Conservation (phyloP, 2,888 invertebrate genomes). For the Agrypnus murinus region DNA sequence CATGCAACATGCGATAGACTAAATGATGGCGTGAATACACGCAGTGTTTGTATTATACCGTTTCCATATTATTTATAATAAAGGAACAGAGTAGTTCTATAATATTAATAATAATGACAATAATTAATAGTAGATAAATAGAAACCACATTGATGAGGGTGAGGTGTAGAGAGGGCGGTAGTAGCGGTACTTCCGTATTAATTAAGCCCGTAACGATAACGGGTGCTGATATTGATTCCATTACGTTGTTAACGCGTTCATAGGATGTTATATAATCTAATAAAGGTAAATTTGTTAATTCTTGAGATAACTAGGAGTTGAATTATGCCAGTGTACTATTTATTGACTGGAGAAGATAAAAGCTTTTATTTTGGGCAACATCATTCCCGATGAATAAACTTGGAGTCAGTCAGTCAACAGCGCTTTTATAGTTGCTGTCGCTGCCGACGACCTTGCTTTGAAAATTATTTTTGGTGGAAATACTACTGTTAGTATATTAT, state of each 20-base stretch:
- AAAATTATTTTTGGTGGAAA: conserved; percentile 20
- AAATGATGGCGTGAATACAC: conserved; percentile 36
- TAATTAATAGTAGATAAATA: no score
- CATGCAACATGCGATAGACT: conserved; percentile 41
- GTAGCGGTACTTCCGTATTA: background rate
- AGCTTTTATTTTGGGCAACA: background rate
- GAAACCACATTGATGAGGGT: conserved; percentile 4
- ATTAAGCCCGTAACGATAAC: conserved; percentile 5
- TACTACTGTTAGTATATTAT: no score
- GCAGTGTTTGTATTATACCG: conserved; percentile 31
- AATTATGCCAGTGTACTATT: conserved; percentile 6
- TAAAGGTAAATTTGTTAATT: no score
- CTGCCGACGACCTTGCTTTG: conserved; percentile 8
- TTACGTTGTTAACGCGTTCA: no score
- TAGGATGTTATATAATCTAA: no score
- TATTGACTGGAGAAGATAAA: conserved; percentile 10
- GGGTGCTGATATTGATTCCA: conserved; percentile 16
- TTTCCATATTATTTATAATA: background rate
- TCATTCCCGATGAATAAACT: background rate
- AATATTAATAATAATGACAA: no score
- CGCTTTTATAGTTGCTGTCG: background rate
- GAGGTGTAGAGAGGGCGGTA: no score
- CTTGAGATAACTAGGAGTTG: no score
- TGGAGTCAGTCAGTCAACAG: background rate
- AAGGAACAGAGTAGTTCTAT: no score